Percentiles rank a stretch among this genome's conserved stretches.
Evolutionary conservation across 2,888 invertebrate genomes (phyloP).

Genomic region (Achlya flavicornis): DNA sequence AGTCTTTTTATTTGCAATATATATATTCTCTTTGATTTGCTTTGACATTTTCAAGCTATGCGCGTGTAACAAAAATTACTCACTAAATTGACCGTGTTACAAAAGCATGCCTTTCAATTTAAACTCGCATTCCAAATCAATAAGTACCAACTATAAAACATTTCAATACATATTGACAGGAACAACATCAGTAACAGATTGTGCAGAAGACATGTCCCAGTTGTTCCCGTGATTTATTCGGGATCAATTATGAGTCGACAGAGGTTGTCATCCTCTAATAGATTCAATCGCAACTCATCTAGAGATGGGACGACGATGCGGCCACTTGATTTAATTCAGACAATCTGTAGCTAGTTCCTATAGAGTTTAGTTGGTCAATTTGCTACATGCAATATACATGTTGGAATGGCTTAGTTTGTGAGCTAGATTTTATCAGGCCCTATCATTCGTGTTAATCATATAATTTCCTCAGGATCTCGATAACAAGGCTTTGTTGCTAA

Average conservation of each 20-base stretch:
- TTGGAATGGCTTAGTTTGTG: not conserved
- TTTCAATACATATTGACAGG: conserved; percentile 29
- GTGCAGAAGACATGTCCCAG: conserved; percentile 32
- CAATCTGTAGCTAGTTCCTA: conserved; percentile 52
- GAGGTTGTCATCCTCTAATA: conserved; percentile 44
- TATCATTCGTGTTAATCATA: too few relatives aligned
- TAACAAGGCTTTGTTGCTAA: too few relatives aligned
- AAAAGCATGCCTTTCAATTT: not conserved
- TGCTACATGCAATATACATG: not conserved
- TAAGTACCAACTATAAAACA: conserved; percentile 19
- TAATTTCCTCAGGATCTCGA: too few relatives aligned
- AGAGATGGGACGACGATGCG: conserved; percentile 51
- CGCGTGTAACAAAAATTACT: not conserved
- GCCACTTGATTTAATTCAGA: conserved; percentile 76
- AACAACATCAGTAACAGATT: conserved; percentile 18
- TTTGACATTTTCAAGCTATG: too few relatives aligned
- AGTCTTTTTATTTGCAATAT: too few relatives aligned
- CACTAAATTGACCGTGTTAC: not conserved
- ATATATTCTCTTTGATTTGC: too few relatives aligned
- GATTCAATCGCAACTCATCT: conserved; percentile 47
- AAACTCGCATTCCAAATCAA: conserved; percentile 11
- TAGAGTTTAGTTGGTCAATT: conserved; percentile 15
- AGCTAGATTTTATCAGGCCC: too few relatives aligned
- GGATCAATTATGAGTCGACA: conserved; percentile 56
- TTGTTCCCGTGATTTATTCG: conserved; percentile 52